These are phyloP conservation scores for Prochilodus magdalenae DNA, from an alignment of 2,113 vertebrate genomes.

Conservation along the genomic window DNA sequence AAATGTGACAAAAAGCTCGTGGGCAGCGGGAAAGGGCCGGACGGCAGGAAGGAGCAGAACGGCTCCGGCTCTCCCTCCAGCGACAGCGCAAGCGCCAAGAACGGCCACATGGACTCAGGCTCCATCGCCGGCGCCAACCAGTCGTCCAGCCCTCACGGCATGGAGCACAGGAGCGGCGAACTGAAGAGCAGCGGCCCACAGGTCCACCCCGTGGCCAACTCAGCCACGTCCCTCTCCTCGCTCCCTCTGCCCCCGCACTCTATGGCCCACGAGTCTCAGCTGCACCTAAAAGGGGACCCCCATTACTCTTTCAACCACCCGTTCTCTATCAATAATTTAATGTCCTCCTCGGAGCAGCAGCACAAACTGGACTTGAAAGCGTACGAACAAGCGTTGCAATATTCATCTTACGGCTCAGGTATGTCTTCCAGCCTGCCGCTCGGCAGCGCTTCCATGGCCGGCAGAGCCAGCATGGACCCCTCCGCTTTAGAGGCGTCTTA, in stretches of 20 bases:
- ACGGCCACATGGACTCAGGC: constrained; percentile 78
- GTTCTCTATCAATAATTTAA: constrained; percentile 99
- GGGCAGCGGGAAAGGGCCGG: constrained; percentile 70
- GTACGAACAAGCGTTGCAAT: constrained; percentile 92
- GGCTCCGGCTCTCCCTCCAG: constrained; percentile 79
- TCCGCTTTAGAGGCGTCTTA: constrained; percentile 93
- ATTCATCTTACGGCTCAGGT: constrained; percentile 86
- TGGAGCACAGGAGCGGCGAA: constrained; percentile 84
- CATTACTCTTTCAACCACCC: constrained; percentile 99
- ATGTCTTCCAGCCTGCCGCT: constrained; percentile 83
- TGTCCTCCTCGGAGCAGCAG: constrained; percentile 97
- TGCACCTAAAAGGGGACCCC: constrained; percentile 94
- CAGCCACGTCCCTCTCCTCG: constrained; percentile 81
- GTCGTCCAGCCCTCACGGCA: constrained; percentile 77
- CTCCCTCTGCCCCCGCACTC: constrained; percentile 84
- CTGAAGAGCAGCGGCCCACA: constrained; percentile 83
- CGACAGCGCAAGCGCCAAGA: constrained; percentile 75
- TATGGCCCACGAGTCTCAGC: constrained; percentile 87
- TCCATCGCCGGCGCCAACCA: constrained; percentile 77
- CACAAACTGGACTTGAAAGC: constrained; percentile 99
- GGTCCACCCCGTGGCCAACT: constrained; percentile 75
- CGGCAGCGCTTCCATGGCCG: constrained; percentile 79
- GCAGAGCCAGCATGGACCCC: constrained; percentile 87
- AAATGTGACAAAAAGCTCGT: constrained; percentile 91
- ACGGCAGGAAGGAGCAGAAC: constrained; percentile 75